A percentile compares a stretch with the other conserved stretches of the same genome.
These are phyloP conservation scores for Pollenia angustigena DNA, from an alignment of 2,888 invertebrate species.

Conservation along the genomic window DNA sequence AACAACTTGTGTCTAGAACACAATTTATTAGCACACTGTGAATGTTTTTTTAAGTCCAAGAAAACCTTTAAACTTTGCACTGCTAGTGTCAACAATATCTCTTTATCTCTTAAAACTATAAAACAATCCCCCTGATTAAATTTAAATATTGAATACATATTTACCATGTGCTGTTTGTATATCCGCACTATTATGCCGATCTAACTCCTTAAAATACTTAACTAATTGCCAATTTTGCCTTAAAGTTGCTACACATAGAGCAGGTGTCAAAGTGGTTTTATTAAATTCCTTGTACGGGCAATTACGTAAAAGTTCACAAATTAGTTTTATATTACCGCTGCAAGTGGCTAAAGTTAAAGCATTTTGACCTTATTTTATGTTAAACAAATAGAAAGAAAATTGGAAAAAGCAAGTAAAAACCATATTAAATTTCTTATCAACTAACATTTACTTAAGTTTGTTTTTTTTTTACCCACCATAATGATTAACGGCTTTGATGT, in stretches of 20 bases:
- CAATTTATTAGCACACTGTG: no score
- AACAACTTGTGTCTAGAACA: no score
- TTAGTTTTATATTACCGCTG: slow-evolving; percentile 77
- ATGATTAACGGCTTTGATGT: slow-evolving; percentile 81
- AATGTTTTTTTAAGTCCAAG: no score
- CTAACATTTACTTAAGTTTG: background rate
- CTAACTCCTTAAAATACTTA: slow-evolving; percentile 76
- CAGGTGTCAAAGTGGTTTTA: slow-evolving; percentile 81
- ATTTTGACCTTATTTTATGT: slow-evolving; percentile 79
- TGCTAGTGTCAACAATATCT: slow-evolving; percentile 4
- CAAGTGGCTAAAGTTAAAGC: slow-evolving; percentile 82
- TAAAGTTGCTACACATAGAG: slow-evolving; percentile 81
- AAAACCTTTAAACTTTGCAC: background rate
- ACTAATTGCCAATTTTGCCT: slow-evolving; percentile 77
- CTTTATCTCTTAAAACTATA: background rate
- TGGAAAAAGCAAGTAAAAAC: background rate
- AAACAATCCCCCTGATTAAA: background rate
- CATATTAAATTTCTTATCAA: slow-evolving; percentile 9
- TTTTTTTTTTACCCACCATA: slow-evolving; percentile 76
- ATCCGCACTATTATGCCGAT: slow-evolving; percentile 67
- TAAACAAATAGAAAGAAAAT: slow-evolving; percentile 7
- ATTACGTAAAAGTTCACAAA: slow-evolving; percentile 77
- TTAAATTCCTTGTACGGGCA: slow-evolving; percentile 82
- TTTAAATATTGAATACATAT: background rate
- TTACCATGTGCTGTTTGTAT: slow-evolving; percentile 75